Evolutionary conservation across 2,888 invertebrate species (phyloP), one percentile per base, ranked within the genome.

Genomic region (Dynastes grantii): DNA sequence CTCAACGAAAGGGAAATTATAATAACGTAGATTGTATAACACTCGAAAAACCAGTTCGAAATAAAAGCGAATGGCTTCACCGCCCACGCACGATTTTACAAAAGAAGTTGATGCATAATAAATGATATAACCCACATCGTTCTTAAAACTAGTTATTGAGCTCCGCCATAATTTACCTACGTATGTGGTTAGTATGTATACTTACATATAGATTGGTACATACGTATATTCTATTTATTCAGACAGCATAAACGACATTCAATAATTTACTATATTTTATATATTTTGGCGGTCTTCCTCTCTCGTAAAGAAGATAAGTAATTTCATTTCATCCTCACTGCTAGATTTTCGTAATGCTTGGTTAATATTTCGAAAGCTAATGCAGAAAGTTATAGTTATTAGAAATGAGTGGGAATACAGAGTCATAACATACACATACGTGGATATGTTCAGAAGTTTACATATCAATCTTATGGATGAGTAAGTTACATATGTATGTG

Each of bases 61-160:
- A 55, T 55, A 55, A 55, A 55, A 55, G 55, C 22, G 55, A 55
- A 55, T n/a, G 16, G n/a, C 16, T n/a, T 55, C 2, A 22, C 55
- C 55, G 22, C 55, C 55, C 55, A 55, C 55, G 55, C 55, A 22
- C 22, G n/a, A 55, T n/a, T 6, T 55, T 55, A 55, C 55, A 55
- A 55, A 55, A 55, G 55, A 55, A 22, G 6, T 13, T 55, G 55
- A 55, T 55, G 55, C 55, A 22, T 22, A 55, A n/a, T 55, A 55
- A 55, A 55, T 22, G 55, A 55, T 55, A 55, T 55, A 55, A 55
- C 55, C 55, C 55, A 55, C 55, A 55, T 55, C 55, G 13, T 55
- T 55, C 22, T 55, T 1, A n/a, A 55, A 22, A 55, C 55, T 55
- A 55, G 55, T 55, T 55, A 55, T 55, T 55, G 22, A 5, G 55